phyloP scores from a whole-genome alignment of 2,888 invertebrate species.

The Ophion slaviceki region DNA sequence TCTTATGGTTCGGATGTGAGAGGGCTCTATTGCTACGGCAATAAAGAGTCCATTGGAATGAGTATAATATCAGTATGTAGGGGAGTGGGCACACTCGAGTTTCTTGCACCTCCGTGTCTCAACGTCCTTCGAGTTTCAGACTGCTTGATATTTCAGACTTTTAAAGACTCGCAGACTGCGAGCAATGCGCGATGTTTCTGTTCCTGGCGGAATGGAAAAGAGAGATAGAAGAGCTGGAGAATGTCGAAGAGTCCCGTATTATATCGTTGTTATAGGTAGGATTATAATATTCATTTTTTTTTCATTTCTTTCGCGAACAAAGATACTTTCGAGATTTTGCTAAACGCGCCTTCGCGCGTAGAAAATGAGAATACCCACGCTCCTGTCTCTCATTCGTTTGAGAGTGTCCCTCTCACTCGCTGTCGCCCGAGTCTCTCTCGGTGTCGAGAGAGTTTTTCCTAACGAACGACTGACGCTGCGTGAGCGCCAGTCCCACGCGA shows the following conservation, averaged over 20 bases:
- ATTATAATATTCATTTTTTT: conserved; percentile 33
- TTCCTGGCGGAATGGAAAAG: conserved; percentile 7
- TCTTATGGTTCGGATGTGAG: conserved; percentile 8
- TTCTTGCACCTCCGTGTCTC: conserved; percentile 56
- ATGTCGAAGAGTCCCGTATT: conserved; percentile 25
- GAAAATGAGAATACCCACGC: conserved; percentile 54
- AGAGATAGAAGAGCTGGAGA: neutral
- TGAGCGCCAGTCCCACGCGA: conserved; percentile 58
- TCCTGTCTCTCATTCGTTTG: conserved; percentile 34
- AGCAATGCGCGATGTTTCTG: conserved; percentile 16
- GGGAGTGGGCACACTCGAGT: conserved; percentile 58
- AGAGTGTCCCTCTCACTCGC: conserved; percentile 33
- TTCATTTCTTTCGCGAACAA: neutral
- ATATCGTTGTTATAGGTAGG: conserved; percentile 12
- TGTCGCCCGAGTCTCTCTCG: conserved; percentile 5
- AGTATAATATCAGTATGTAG: conserved; percentile 52
- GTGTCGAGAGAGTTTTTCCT: conserved; percentile 56
- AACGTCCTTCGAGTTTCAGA: conserved; percentile 53
- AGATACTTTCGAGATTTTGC: conserved; percentile 25
- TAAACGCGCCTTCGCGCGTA: conserved; percentile 32
- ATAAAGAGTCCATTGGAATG: conserved; percentile 46
- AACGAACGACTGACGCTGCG: conserved; percentile 53
- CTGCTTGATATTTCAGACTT: conserved; percentile 58
- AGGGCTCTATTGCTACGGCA: conserved; percentile 16
- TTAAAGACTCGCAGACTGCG: conserved; percentile 38